Evolutionary conservation across 2,113 vertebrate genomes (phyloP).

Genomic region (Balaeniceps rex): DNA sequence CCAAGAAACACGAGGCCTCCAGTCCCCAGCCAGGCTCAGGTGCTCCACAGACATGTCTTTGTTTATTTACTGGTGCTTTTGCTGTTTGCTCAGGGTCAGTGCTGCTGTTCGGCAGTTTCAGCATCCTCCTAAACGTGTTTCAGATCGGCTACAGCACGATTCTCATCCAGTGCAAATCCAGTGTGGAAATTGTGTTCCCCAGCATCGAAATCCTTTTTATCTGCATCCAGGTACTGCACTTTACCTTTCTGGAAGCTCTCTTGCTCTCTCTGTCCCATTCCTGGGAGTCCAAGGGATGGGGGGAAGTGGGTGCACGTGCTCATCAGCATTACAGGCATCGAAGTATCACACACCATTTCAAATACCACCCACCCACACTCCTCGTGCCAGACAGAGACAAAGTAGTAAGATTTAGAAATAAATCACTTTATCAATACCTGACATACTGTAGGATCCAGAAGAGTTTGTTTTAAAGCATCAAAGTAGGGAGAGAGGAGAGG

Average conservation of each 20-base stretch:
- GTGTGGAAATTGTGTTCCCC: conserved; percentile 69
- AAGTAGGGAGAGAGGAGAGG: not conserved
- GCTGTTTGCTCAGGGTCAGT: conserved; percentile 79
- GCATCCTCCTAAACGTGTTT: conserved; percentile 78
- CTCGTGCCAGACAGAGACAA: not conserved
- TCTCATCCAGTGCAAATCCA: conserved; percentile 70
- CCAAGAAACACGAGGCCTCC: not conserved
- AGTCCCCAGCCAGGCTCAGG: not conserved
- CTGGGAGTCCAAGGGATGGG: not conserved
- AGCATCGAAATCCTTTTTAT: conserved; percentile 80
- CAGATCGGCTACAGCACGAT: conserved; percentile 73
- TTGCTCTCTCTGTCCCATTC: not conserved
- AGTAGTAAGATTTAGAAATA: not conserved
- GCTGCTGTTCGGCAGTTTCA: conserved; percentile 79
- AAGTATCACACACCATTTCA: not conserved
- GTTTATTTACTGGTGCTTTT: not conserved
- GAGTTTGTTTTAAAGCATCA: not conserved
- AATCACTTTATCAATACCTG: not conserved
- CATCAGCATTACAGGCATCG: not conserved
- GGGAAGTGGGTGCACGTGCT: not conserved
- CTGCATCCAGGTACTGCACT: conserved; percentile 74
- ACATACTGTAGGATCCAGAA: not conserved
- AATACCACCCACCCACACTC: not conserved
- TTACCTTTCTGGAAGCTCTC: not conserved
- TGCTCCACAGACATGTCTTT: not conserved